Percentiles rank a stretch among this genome's conserved stretches.
Evolutionary conservation across 2,797 vertebrate species (phyloP).

Genomic region (Synanceia verrucosa): DNA sequence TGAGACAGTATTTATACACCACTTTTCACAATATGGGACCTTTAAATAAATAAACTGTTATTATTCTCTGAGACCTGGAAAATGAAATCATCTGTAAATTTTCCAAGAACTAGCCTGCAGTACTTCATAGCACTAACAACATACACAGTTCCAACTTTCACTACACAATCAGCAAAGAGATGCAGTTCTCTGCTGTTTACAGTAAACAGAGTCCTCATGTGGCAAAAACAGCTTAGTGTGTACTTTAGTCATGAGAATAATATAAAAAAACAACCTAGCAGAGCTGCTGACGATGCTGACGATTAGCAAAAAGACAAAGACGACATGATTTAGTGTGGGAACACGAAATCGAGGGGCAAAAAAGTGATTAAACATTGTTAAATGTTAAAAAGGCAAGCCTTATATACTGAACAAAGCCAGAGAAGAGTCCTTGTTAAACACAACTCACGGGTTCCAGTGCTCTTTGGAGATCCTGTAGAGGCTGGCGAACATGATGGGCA

Average conservation of each 20-base stretch:
- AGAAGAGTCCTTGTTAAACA: no score
- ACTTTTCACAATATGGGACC: no score
- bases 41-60: no score
- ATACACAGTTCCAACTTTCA: no score
- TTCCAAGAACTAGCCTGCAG: no score
- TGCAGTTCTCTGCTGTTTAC: neutral
- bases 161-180: neutral
- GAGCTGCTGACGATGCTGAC: neutral
- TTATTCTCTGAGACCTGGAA: no score
- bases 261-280: neutral
- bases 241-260: neutral
- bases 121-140: no score
- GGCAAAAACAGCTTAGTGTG: neutral
- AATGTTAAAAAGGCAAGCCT: neutral
- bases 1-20: no score
- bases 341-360: neutral
- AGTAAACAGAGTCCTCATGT: neutral
- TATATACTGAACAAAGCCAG: no score
- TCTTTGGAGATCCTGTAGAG: conserved; percentile 99
- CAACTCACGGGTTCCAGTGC: conserved; percentile 98
- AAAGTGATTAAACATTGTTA: no score
- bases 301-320: neutral
- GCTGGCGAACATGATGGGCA: conserved; percentile 99
- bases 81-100: no score
- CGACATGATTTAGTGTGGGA: neutral